These are phyloP conservation scores for Eulemur macaco DNA, from an alignment of 2,113 vertebrate genomes.

Conservation along the genomic window DNA sequence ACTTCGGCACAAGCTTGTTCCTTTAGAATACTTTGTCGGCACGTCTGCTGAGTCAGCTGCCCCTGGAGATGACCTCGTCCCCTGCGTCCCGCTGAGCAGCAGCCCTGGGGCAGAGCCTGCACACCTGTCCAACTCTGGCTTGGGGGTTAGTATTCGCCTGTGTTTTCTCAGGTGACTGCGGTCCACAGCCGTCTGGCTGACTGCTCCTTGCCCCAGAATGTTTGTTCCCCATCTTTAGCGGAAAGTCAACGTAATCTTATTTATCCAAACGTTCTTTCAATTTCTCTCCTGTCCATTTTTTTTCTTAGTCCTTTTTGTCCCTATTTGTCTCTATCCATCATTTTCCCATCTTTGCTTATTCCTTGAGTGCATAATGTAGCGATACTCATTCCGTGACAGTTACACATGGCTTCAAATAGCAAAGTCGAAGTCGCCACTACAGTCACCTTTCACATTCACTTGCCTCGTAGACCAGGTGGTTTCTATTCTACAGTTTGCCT, in stretches of 20 bases:
- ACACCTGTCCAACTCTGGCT: not conserved
- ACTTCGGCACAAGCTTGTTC: not conserved
- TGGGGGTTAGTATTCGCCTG: not conserved
- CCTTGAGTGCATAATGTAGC: not conserved
- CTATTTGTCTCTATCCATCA: not conserved
- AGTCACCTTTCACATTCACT: not conserved
- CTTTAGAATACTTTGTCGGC: not conserved
- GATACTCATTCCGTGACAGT: not conserved
- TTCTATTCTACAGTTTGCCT: not conserved
- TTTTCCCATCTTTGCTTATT: not conserved
- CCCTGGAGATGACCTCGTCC: not conserved
- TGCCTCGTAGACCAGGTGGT: not conserved
- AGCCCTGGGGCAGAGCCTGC: rapidly evolving
- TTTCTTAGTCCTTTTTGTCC: not conserved
- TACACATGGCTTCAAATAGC: not conserved
- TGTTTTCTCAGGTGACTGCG: not conserved
- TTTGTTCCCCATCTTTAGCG: no score
- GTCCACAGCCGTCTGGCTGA: not conserved
- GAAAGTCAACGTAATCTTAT: not conserved
- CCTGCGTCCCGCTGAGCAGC: rapidly evolving
- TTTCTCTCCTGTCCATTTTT: not conserved
- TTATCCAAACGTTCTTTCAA: not conserved
- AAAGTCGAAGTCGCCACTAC: no score
- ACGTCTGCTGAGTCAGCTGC: not conserved
- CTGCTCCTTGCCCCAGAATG: not conserved